phyloP scores from a whole-genome alignment of 2,888 invertebrate species.

The Eupithecia dodoneata region DNA sequence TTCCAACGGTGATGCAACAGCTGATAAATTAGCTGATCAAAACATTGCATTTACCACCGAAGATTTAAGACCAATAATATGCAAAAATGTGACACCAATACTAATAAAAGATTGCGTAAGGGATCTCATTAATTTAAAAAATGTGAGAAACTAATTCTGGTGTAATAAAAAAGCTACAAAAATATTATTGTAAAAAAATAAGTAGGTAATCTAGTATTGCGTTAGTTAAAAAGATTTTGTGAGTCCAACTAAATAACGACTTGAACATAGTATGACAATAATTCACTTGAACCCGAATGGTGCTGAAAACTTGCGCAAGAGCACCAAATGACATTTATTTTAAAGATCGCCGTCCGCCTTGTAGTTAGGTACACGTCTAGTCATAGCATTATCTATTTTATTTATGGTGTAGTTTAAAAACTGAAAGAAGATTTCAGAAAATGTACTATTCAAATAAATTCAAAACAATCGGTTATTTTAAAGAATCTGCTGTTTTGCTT shows the following conservation, averaged over 20 bases:
- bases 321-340: not conserved
- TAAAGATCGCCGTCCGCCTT: not conserved
- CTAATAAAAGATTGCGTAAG: slow-evolving; percentile 41
- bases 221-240: slow-evolving; percentile 29
- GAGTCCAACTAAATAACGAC: slow-evolving; percentile 22
- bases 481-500: not conserved
- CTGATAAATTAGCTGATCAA: slow-evolving; percentile 19
- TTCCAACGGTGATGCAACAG: slow-evolving; percentile 21
- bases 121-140: slow-evolving; percentile 30
- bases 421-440: not conserved
- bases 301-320: not conserved
- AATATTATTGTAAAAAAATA: slow-evolving; percentile 24
- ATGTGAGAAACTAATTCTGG: slow-evolving; percentile 32
- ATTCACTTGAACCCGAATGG: not conserved
- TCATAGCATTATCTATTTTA: not conserved
- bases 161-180: slow-evolving; percentile 36
- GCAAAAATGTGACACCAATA: slow-evolving; percentile 34
- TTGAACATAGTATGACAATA: not conserved
- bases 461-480: not conserved
- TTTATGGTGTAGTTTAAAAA: not conserved
- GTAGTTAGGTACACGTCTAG: not conserved
- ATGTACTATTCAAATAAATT: not conserved
- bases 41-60: slow-evolving; percentile 19
- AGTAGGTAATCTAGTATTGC: slow-evolving; percentile 32
- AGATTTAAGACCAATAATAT: slow-evolving; percentile 35